Conservation (phyloP, 2,888 invertebrate genomes). For the Lampropteryx suffumata region DNA sequence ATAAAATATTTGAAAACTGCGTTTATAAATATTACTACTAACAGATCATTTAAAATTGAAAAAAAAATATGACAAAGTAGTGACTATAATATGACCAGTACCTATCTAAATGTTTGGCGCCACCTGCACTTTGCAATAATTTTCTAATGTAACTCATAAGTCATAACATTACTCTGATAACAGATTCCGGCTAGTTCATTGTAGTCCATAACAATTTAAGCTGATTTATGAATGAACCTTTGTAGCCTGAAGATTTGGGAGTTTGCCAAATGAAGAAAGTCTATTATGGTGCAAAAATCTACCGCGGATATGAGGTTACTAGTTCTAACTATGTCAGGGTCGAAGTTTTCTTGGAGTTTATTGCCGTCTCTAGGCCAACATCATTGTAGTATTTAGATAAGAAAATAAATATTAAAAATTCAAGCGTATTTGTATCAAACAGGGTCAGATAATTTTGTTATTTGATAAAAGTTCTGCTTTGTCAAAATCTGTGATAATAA, state of each 20-base stretch:
- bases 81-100: background rate
- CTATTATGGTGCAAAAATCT: conserved; percentile 55
- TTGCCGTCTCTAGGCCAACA: conserved; percentile 56
- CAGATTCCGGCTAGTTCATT: conserved; percentile 16
- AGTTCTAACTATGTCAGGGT: conserved; percentile 62
- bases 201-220: conserved; percentile 25
- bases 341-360: conserved; percentile 55
- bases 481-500: too few relatives aligned
- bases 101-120: conserved; percentile 6
- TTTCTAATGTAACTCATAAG: conserved; percentile 16
- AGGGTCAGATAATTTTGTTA: too few relatives aligned
- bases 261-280: conserved; percentile 61
- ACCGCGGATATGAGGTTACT: conserved; percentile 45
- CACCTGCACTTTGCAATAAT: conserved; percentile 4
- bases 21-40: too few relatives aligned
- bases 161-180: too few relatives aligned
- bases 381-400: conserved; percentile 55
- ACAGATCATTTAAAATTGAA: too few relatives aligned
- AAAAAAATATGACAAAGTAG: too few relatives aligned
- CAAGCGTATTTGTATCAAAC: conserved; percentile 35
- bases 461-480: too few relatives aligned
- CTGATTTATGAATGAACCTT: conserved; percentile 53
- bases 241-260: conserved; percentile 52
- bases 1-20: too few relatives aligned
- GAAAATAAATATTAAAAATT: conserved; percentile 45